Base-by-base conservation (phyloP, 2,797 vertebrate genomes). In the Microhierax caerulescens region DNA sequence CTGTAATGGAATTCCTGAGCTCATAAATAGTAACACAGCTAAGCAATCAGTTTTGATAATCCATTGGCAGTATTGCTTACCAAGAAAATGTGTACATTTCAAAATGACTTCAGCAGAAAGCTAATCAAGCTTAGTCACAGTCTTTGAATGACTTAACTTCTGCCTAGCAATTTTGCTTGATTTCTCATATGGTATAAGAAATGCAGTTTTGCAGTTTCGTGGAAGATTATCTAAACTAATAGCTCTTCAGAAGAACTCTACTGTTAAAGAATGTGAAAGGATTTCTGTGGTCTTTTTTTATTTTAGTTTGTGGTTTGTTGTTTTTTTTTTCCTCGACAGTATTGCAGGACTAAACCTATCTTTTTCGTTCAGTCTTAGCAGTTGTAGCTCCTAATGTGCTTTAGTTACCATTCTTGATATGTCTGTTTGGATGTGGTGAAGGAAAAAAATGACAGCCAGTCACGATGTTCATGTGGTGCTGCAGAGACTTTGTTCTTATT, bases 51-150 rank as follows among this genome's bases (percentile, higher is more conserved):
- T 79, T 94, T 73, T 84, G 80, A 54, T 88, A 95, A 84, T 75
- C 50, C 85, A 41, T 25, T 86, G 85, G 65, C 76, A 63, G 82
- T 79, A 69, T 73, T 86, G 59, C 77, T 86, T 92, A 86, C 70
- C 11, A 48, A 54, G 48, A 56, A 91, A 80, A 63, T 27, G 20
- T 37, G 65, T 80, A 15, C 41, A 6, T 78, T 91, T 84, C 5
- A 0, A 83, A 91, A 79, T 63, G 0, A 59, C 75, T 95, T 93
- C 57, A 88, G 91, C 72, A 65, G 63, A 94, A 90, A 92, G 75
- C 69, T 91, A 69, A 93, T 82, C 74, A 76, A 90, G 89, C 67
- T 67, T 94, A 94, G 87, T 92, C 82, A 84, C 36, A 10, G 51
- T 78, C 60, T 94, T 50, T 75, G 86, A 85, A 65, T 85, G 39